phyloP scores from a whole-genome alignment of 2,888 invertebrate genomes.

The Clivina fossor region DNA sequence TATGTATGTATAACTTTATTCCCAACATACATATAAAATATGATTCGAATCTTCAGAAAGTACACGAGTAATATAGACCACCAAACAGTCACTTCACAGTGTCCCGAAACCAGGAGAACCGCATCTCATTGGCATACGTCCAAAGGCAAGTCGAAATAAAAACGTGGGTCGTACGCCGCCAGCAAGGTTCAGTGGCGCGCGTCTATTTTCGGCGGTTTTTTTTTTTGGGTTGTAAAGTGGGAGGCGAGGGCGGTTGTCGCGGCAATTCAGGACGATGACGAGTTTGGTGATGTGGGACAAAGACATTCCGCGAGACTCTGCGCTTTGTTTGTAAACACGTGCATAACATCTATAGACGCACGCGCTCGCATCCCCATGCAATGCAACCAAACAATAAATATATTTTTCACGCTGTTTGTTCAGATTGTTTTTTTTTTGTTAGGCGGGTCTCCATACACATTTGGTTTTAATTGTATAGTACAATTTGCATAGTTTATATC shows the following conservation, averaged over 20 bases:
- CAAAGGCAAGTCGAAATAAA: too few relatives aligned
- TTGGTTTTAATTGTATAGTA: too few relatives aligned
- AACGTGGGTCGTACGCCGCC: too few relatives aligned
- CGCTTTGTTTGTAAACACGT: slow-evolving; percentile 19
- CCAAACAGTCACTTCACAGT: too few relatives aligned
- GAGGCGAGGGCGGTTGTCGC: slow-evolving; percentile 7
- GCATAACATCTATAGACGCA: neutral
- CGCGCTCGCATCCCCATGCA: neutral
- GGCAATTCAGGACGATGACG: neutral
- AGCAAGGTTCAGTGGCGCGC: neutral
- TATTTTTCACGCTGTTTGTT: neutral
- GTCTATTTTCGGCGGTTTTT: neutral
- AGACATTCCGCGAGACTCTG: slow-evolving; percentile 22
- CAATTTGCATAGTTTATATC: too few relatives aligned
- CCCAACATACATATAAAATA: too few relatives aligned
- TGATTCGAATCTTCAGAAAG: too few relatives aligned
- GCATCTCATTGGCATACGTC: too few relatives aligned
- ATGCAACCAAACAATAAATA: neutral
- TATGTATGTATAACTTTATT: too few relatives aligned
- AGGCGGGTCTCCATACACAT: neutral
- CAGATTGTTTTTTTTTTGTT: neutral
- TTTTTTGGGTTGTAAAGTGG: neutral
- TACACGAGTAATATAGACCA: too few relatives aligned
- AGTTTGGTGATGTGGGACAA: slow-evolving; percentile 15
- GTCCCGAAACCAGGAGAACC: too few relatives aligned